phyloP scores from a whole-genome alignment of 2,113 vertebrate genomes.

The Podarcis raffonei region DNA sequence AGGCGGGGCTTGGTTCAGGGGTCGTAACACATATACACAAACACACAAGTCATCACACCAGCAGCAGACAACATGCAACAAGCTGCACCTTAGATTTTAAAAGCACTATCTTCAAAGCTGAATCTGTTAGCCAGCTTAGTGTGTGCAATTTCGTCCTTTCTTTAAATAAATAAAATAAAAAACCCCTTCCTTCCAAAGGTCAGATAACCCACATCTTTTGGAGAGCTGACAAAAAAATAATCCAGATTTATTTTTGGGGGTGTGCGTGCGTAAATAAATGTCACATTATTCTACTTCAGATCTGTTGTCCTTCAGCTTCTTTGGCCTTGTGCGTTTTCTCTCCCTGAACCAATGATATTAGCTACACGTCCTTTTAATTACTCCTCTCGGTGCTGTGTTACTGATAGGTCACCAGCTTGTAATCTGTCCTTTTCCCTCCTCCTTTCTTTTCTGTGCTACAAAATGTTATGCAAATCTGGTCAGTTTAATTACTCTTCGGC shows the following conservation, averaged over 20 bases:
- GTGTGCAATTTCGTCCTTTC: conserved; percentile 17
- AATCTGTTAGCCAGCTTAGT: not conserved
- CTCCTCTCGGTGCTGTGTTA: conserved; percentile 30
- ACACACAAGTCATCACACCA: not conserved
- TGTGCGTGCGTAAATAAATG: conserved; percentile 17
- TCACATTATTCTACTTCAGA: conserved; percentile 25
- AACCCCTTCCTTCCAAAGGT: not conserved
- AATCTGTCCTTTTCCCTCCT: conserved; percentile 9
- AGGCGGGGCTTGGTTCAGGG: too few species aligned
- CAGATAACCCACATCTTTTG: conserved; percentile 38
- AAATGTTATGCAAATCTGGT: conserved; percentile 65
- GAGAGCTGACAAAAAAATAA: conserved; percentile 20
- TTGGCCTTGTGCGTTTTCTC: not conserved
- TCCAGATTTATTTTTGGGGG: not conserved
- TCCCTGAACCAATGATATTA: conserved; percentile 39
- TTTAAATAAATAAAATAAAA: conserved; percentile 4
- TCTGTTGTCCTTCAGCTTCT: conserved; percentile 26
- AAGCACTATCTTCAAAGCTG: not conserved
- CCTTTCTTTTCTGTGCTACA: conserved; percentile 28
- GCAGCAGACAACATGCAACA: not conserved
- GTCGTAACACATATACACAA: not conserved
- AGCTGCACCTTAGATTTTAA: not conserved
- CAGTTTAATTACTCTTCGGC: conserved; percentile 64
- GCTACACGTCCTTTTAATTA: conserved; percentile 46
- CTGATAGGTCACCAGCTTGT: conserved; percentile 37